Percentiles rank a stretch among this genome's conserved stretches.
These are phyloP conservation scores for Chelonus formosanus DNA, from an alignment of 2,888 invertebrate species.

Conservation along the genomic window DNA sequence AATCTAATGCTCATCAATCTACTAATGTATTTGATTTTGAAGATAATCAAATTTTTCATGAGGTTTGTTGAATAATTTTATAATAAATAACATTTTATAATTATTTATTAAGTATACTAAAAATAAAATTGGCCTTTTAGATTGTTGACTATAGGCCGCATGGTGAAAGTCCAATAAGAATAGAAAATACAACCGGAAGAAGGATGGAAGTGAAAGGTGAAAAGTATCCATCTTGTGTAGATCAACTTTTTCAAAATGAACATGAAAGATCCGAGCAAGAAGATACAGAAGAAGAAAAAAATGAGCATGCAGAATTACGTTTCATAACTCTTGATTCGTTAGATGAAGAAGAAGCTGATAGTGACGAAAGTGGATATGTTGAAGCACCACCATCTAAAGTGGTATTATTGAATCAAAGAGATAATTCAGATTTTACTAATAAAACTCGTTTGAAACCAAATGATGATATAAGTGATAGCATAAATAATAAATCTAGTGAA, in stretches of 20 bases:
- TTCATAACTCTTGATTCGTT: constrained; percentile 66
- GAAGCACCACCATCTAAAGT: constrained; percentile 67
- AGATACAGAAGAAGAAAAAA: neutral
- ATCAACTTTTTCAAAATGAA: constrained; percentile 36
- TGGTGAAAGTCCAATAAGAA: constrained; percentile 53
- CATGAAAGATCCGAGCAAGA: neutral
- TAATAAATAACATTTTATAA: neutral
- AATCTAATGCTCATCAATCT: constrained; percentile 49
- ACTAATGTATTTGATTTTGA: constrained; percentile 57
- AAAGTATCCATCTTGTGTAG: constrained; percentile 47
- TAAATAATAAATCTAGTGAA: constrained; percentile 18
- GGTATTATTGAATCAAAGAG: constrained; percentile 5
- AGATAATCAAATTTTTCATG: constrained; percentile 59
- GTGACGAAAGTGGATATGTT: constrained; percentile 92
- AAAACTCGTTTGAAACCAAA: constrained; percentile 14
- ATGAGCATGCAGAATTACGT: constrained; percentile 51
- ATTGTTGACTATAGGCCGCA: constrained; percentile 61
- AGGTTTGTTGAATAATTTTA: constrained; percentile 37
- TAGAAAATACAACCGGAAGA: constrained; percentile 41
- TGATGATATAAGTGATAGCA: constrained; percentile 22
- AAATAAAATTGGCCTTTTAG: constrained; percentile 24
- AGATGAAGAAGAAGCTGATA: constrained; percentile 76
- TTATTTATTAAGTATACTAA: too few relatives aligned
- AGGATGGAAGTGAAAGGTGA: constrained; percentile 44
- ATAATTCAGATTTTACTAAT: neutral